Evolutionary conservation across 2,797 vertebrate species (phyloP).

Genomic region (Hapalemur alaotrensis): DNA sequence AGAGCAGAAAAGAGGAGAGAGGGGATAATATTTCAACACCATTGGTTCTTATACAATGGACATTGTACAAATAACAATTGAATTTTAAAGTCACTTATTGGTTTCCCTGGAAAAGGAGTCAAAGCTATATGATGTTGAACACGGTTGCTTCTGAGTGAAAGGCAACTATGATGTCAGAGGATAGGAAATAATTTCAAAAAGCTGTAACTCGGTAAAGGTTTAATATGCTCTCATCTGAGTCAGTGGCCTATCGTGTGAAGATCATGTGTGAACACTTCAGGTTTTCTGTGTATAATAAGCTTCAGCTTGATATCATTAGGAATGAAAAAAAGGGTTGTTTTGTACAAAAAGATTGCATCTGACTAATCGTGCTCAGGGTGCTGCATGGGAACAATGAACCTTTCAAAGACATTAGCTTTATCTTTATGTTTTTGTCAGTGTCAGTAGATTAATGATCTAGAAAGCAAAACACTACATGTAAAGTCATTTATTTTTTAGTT

Average conservation of each 20-base stretch:
- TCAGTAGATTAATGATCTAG: conserved; percentile 65
- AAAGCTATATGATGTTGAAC: neutral
- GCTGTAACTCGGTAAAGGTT: neutral
- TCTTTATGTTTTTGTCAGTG: conserved; percentile 79
- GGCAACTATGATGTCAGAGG: neutral
- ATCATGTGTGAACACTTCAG: neutral
- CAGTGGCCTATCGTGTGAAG: neutral
- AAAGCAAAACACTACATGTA: conserved; percentile 75
- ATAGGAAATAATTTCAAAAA: neutral
- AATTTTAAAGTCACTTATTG: neutral
- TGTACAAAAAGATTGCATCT: conserved; percentile 69
- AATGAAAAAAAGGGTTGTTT: conserved; percentile 67
- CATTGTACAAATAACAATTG: neutral
- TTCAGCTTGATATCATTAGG: conserved; percentile 77
- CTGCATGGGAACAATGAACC: conserved; percentile 57
- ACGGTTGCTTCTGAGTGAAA: neutral
- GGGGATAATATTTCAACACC: neutral
- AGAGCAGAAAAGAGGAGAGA: neutral
- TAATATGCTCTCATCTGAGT: neutral
- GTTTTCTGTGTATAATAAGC: neutral
- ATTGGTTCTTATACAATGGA: neutral
- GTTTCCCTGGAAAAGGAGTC: neutral
- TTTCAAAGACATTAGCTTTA: conserved; percentile 70
- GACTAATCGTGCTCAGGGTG: conserved; percentile 67
- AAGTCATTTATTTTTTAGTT: conserved; percentile 68